Evolutionary conservation across 2,113 vertebrate genomes (phyloP).

Genomic region (Columba livia): DNA sequence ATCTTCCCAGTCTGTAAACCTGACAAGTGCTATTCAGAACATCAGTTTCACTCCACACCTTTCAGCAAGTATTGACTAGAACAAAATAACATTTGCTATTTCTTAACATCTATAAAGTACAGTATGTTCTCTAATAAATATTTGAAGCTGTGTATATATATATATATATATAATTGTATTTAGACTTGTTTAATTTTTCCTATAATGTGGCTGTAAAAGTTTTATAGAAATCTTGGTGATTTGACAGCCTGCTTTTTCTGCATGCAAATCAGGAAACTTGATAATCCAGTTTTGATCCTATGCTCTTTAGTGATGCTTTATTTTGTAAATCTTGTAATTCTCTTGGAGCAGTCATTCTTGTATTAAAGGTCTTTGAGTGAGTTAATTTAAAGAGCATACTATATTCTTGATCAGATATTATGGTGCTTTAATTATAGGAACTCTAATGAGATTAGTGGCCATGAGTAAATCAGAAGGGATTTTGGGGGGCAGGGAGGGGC

Average conservation of each 20-base stretch:
- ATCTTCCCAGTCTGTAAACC: background rate
- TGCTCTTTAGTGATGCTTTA: background rate
- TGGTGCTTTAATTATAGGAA: constrained; percentile 44
- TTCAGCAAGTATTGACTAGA: background rate
- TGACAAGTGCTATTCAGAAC: background rate
- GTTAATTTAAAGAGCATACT: background rate
- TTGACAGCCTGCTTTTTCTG: background rate
- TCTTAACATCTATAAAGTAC: background rate
- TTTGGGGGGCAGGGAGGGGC: background rate
- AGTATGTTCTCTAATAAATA: background rate
- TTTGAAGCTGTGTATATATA: background rate
- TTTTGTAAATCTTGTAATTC: constrained; percentile 5
- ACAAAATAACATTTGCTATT: background rate
- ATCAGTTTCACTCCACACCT: background rate
- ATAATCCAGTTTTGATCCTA: constrained; percentile 37
- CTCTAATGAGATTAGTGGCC: constrained; percentile 17
- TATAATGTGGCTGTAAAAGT: background rate
- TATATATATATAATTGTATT: background rate
- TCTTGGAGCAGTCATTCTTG: background rate
- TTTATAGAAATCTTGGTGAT: background rate
- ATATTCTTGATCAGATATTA: background rate
- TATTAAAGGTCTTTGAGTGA: background rate
- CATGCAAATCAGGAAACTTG: background rate
- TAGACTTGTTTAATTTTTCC: background rate
- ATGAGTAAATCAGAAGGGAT: background rate